phyloP scores from a whole-genome alignment of 2,888 invertebrate species.

The Synergus umbraculus region DNA sequence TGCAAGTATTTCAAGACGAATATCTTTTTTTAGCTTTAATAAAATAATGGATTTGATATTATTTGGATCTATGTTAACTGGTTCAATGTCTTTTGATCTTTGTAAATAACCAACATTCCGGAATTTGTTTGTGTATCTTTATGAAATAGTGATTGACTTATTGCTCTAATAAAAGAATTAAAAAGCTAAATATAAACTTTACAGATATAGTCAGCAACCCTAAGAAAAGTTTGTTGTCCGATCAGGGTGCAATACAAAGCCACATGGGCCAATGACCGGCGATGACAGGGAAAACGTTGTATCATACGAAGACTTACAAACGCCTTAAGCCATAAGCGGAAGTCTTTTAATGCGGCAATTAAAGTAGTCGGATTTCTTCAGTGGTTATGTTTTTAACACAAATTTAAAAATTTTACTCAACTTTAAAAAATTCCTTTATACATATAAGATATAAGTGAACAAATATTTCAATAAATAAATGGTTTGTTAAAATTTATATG shows the following conservation, averaged over 20 bases:
- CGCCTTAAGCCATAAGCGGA: conserved; percentile 12
- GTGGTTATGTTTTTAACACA: background rate
- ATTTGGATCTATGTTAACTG: too few relatives aligned
- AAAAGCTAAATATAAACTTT: background rate
- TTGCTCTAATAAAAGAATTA: background rate
- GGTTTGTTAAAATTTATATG: too few relatives aligned
- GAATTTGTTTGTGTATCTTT: too few relatives aligned
- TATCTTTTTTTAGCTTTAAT: too few relatives aligned
- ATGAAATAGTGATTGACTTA: too few relatives aligned
- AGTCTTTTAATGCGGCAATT: conserved; percentile 60
- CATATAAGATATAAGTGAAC: too few relatives aligned
- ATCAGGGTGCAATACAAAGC: conserved; percentile 12
- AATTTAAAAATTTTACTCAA: background rate
- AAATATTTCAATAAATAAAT: too few relatives aligned
- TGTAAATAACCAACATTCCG: too few relatives aligned
- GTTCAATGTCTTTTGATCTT: too few relatives aligned
- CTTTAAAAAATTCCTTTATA: too few relatives aligned
- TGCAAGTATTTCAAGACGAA: too few relatives aligned
- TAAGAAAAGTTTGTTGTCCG: conserved; percentile 1
- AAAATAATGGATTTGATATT: too few relatives aligned
- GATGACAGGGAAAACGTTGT: conserved; percentile 10
- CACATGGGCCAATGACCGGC: conserved; percentile 34
- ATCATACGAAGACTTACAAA: conserved; percentile 28
- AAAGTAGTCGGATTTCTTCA: conserved; percentile 61
- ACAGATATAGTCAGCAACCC: background rate